These are phyloP conservation scores for Fulmarus glacialis DNA, from an alignment of 2,113 vertebrate species.

Conservation along the genomic window DNA sequence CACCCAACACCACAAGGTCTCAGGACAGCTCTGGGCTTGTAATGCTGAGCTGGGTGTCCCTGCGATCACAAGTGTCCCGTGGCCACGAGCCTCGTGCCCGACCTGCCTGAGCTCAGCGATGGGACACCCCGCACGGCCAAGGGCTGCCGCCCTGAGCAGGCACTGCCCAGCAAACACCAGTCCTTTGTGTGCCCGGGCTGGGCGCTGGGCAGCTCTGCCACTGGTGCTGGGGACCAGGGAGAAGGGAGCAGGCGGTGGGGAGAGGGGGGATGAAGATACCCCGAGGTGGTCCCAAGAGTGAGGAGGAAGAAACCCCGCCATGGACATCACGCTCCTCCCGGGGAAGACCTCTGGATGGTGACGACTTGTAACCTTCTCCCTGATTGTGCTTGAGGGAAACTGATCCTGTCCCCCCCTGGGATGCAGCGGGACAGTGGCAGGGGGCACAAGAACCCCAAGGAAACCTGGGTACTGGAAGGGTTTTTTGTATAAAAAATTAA, in stretches of 20 bases:
- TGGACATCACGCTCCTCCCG: not conserved
- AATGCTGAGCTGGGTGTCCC: not conserved
- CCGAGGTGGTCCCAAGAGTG: accelerated
- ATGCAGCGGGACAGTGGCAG: not conserved
- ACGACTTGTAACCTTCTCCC: not conserved
- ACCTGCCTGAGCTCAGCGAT: not conserved
- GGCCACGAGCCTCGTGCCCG: accelerated
- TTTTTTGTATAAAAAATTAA: not conserved
- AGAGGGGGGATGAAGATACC: not conserved
- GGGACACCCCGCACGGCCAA: not conserved
- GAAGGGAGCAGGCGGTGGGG: not conserved
- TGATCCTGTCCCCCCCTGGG: not conserved
- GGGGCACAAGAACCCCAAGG: too few relatives aligned
- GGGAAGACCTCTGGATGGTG: not conserved
- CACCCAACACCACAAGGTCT: not conserved
- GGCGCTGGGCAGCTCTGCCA: not conserved
- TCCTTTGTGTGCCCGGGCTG: not conserved
- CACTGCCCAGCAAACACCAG: not conserved
- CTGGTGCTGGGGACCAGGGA: not conserved
- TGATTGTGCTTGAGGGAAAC: not conserved
- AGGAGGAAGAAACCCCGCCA: not conserved
- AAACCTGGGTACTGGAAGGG: too few relatives aligned
- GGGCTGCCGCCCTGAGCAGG: not conserved
- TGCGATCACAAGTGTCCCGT: not conserved
- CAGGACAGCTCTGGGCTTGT: not conserved